Base-by-base conservation (phyloP, 2,888 invertebrate species). In the Caenorhabditis sp. region DNA sequence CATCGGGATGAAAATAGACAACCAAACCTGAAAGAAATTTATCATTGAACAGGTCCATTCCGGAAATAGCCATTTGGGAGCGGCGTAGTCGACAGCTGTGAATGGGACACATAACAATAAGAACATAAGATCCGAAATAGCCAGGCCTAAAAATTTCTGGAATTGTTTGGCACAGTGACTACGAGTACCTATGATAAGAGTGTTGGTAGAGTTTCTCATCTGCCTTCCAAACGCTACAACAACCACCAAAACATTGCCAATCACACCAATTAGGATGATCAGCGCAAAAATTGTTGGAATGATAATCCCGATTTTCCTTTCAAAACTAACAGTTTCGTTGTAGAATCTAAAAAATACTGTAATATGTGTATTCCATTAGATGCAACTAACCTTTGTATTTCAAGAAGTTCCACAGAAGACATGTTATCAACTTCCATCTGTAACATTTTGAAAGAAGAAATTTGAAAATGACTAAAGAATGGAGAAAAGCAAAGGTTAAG, bases 91-190 rank as follows among this genome's bases (percentile, higher is more conserved):
- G 20, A 93, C 92, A 0, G 94, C 95, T 0, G 95, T 95, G 89
- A 95, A 95, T 0, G 95, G 95, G 21, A 95, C 94, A 89, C 95
- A 95, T 89, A 95, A 94, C 63, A 94, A 92, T 53, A 95, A 94
- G 89, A 96, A 95, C 31, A 94, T 91, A 31, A 96, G 90, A 88
- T 95, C 95, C 49, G 95, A 85, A 10, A 84, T 66, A 14, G 87
- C 86, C 20, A 87, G 78, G 1, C 84, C 85, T 84, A 60, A 79
- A 70, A 36, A 27, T 12, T 31, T 17, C n/a, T n/a, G n/a, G n/a
- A n/a, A n/a, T n/a, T n/a, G n/a, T n/a, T n/a, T n/a, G n/a, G n/a
- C 20, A 43, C 14, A 43, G 14, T 43, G 8, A 43, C 8, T 43
- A n/a, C n/a, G n/a, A n/a, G n/a, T 14, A 82, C 84, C 83, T 25